A percentile compares a stretch with the other conserved stretches of the same genome.
phyloP scores from a whole-genome alignment of 2,113 vertebrate species.

The Ictidomys tridecemlineatus region DNA sequence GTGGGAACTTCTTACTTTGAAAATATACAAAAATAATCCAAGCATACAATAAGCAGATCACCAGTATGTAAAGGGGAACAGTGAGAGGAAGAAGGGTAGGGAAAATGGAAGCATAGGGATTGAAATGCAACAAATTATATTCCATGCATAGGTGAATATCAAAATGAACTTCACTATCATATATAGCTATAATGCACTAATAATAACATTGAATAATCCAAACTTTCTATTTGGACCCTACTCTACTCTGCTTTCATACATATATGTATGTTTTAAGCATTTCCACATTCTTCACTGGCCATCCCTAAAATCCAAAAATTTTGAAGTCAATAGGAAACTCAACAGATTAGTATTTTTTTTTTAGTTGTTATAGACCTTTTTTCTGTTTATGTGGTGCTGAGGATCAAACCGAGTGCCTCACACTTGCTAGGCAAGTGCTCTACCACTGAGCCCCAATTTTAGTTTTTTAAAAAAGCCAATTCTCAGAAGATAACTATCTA shows the following conservation, averaged over 20 bases:
- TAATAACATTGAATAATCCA: not conserved
- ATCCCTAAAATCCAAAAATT: not conserved
- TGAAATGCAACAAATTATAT: no score
- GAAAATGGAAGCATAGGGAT: no score
- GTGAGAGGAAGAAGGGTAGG: no score
- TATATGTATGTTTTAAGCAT: not conserved
- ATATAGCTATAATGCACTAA: no score
- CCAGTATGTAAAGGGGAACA: no score
- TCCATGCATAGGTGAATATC: no score
- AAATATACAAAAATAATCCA: constrained; percentile 21
- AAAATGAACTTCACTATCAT: no score
- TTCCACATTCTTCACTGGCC: not conserved
- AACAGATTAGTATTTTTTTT: not conserved
- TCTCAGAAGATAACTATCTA: not conserved
- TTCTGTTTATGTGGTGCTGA: no score
- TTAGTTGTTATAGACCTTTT: no score
- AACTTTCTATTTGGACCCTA: constrained; percentile 15
- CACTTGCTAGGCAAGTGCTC: no score
- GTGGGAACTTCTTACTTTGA: not conserved
- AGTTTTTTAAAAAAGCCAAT: not conserved
- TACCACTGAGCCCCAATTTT: not conserved
- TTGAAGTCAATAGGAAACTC: not conserved
- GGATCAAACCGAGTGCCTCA: no score
- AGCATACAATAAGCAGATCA: not conserved
- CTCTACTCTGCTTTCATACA: not conserved